Conservation (phyloP, 1,140 invertebrate species). For the Drosophila kanapiae region DNA sequence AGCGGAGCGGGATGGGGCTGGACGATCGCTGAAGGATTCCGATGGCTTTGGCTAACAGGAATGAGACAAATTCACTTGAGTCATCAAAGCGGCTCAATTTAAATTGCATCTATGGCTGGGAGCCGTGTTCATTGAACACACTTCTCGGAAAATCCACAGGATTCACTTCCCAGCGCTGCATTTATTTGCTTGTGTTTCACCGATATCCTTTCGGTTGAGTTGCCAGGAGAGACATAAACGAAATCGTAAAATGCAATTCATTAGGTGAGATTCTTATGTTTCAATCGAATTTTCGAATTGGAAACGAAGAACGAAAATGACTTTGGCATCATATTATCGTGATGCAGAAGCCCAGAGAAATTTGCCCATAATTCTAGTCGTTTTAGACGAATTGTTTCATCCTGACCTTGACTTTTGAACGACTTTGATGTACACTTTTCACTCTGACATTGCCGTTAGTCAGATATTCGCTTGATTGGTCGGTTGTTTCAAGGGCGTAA, state of each 20-base stretch:
- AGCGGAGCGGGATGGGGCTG: neutral
- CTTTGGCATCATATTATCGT: too few species aligned
- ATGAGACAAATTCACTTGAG: slow-evolving; percentile 7
- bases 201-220: slow-evolving; percentile 10
- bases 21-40: slow-evolving; percentile 16
- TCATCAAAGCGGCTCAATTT: slow-evolving; percentile 27
- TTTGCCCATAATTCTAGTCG: too few species aligned
- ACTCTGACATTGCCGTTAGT: too few species aligned
- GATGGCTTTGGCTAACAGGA: neutral
- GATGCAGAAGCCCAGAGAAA: too few species aligned
- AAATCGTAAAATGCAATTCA: neutral
- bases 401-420: too few species aligned
- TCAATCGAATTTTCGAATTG: neutral
- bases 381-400: too few species aligned
- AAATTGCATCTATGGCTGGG: slow-evolving; percentile 11
- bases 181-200: slow-evolving; percentile 1
- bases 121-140: slow-evolving; percentile 28
- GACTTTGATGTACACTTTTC: too few species aligned
- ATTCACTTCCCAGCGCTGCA: slow-evolving; percentile 1
- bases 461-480: too few species aligned
- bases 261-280: neutral
- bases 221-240: neutral
- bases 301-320: neutral
- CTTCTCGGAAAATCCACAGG: slow-evolving; percentile 13
- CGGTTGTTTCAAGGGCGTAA: too few species aligned